phyloP scores from a whole-genome alignment of 2,888 invertebrate genomes.

The Nemotelus nigrinus region DNA sequence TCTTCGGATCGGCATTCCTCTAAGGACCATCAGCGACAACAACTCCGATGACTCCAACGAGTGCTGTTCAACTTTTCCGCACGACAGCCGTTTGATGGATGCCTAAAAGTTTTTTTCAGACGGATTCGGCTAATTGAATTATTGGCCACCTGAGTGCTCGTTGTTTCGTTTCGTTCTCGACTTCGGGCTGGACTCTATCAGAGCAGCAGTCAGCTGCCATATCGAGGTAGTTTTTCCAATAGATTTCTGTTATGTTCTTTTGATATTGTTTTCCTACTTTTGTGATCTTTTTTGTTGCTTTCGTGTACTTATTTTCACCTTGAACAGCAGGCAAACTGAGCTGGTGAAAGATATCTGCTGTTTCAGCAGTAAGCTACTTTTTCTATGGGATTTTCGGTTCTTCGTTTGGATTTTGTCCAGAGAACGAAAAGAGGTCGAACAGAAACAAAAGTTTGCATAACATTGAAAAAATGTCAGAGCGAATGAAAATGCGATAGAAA shows the following conservation, averaged over 20 bases:
- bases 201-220: constrained; percentile 4
- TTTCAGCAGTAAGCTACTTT: constrained; percentile 30
- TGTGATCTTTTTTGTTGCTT: constrained; percentile 27
- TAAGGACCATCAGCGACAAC: neutral
- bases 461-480: constrained; percentile 21
- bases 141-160: constrained; percentile 40
- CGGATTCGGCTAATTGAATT: constrained; percentile 38
- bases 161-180: neutral
- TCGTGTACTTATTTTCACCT: neutral
- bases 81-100: neutral
- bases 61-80: too few species aligned
- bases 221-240: constrained; percentile 11
- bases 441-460: constrained; percentile 42
- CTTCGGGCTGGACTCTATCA: neutral
- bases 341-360: neutral
- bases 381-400: neutral
- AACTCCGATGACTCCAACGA: too few species aligned
- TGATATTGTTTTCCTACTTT: constrained; percentile 22
- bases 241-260: constrained; percentile 12
- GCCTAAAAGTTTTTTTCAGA: constrained; percentile 32
- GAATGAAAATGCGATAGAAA: constrained; percentile 10
- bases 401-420: neutral
- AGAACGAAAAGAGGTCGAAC: neutral
- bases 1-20: constrained; percentile 26
- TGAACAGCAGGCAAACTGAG: neutral